A percentile compares a stretch with the other conserved stretches of the same genome.
These are phyloP conservation scores for Eudemis profundana DNA, from an alignment of 2,888 invertebrate genomes.

Conservation along the genomic window DNA sequence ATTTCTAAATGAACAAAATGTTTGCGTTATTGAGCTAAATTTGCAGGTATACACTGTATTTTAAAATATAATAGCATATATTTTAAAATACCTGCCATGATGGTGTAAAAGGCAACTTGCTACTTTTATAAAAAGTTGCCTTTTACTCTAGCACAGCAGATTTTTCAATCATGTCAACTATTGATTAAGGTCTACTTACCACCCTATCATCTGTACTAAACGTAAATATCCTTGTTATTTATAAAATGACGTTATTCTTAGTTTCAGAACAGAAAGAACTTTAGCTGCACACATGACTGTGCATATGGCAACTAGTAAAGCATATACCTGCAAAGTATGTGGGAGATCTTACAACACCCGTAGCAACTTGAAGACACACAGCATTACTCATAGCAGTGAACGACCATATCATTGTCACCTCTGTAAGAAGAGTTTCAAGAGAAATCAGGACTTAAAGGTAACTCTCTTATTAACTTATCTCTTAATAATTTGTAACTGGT, in stretches of 20 bases:
- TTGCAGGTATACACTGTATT: no score
- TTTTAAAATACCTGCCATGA: no score
- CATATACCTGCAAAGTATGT: constrained; percentile 86
- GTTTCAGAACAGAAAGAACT: constrained; percentile 88
- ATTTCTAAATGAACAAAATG: not conserved
- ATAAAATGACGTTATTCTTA: constrained; percentile 54
- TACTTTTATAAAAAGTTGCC: no score
- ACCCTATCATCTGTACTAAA: no score
- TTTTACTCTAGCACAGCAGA: no score
- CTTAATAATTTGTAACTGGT: no score
- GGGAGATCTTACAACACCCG: constrained; percentile 89
- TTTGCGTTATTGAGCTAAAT: no score
- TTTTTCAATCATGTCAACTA: no score
- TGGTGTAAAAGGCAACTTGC: no score
- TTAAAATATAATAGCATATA: no score
- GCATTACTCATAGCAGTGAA: constrained; percentile 88
- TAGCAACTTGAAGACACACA: constrained; percentile 88
- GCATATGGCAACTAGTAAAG: constrained; percentile 59
- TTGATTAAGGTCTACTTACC: no score
- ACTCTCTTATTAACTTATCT: constrained; percentile 4
- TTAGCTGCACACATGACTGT: constrained; percentile 86
- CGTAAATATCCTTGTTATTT: no score
- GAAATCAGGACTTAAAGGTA: constrained; percentile 90
- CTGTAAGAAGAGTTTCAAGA: constrained; percentile 89
- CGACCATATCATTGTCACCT: constrained; percentile 88